phyloP scores from a whole-genome alignment of 92 coral and sea anemone species.

The Pocillopora grandis region DNA sequence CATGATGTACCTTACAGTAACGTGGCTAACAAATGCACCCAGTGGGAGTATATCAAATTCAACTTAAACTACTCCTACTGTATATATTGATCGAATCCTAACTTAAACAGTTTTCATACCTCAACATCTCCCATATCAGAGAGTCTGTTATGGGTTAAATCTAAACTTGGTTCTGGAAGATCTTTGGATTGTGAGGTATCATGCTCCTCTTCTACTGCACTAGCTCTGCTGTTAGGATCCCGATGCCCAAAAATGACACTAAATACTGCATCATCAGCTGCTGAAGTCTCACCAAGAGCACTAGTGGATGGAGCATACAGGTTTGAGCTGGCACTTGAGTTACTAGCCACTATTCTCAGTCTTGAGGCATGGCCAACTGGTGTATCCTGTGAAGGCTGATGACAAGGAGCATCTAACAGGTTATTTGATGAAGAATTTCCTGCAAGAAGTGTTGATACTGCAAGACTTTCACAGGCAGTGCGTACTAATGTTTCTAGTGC shows the following conservation, averaged over 20 bases:
- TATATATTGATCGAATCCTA: too few relatives aligned
- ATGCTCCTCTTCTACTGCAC: not conserved
- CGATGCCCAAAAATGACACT: conserved; percentile 38
- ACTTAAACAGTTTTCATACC: conserved; percentile 3
- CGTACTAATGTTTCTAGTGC: conserved; percentile 83
- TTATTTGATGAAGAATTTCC: conserved; percentile 6
- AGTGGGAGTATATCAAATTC: too few relatives aligned
- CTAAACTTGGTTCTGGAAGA: conserved; percentile 16
- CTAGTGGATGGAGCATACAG: conserved; percentile 9
- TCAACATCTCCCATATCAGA: conserved; percentile 53
- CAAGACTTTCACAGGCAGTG: conserved; percentile 77
- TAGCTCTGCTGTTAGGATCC: not conserved
- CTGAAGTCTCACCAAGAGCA: conserved; percentile 21
- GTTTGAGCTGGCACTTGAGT: conserved; percentile 11
- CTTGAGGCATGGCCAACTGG: not conserved
- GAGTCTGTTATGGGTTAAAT: conserved; percentile 5
- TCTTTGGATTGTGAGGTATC: conserved; percentile 26
- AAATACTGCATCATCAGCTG: conserved; percentile 28
- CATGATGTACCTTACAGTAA: too few relatives aligned
- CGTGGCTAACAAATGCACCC: too few relatives aligned
- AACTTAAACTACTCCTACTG: too few relatives aligned
- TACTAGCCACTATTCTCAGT: not conserved
- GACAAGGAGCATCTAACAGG: conserved; percentile 23
- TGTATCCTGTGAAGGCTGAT: conserved; percentile 17
- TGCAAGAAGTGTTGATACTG: conserved; percentile 31